These are phyloP conservation scores for Mormyrus hasselquistii DNA, from an alignment of 2,797 vertebrate genomes.

Conservation along the genomic window DNA sequence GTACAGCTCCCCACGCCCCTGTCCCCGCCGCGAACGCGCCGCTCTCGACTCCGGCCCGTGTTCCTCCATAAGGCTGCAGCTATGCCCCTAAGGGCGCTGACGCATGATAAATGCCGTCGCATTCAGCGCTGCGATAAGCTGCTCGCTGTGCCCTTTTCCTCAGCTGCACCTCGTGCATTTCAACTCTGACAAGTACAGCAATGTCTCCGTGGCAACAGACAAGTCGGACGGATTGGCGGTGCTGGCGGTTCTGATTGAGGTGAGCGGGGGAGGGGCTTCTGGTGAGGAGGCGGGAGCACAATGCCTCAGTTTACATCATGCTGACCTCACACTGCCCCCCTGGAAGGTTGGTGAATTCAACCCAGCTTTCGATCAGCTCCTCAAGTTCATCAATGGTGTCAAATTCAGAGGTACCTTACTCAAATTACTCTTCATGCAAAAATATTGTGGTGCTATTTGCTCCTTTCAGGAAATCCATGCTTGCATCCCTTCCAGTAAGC, in stretches of 20 bases:
- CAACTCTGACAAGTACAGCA: conserved; percentile 82
- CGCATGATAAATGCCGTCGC: neutral
- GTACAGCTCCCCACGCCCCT: neutral
- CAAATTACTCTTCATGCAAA: neutral
- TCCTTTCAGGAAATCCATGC: neutral
- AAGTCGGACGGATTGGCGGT: conserved; percentile 84
- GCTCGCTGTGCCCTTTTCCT: conserved; percentile 32
- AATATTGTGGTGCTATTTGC: too few relatives aligned
- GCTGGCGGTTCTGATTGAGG: conserved; percentile 86
- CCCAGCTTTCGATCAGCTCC: conserved; percentile 76
- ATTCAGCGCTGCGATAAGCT: neutral
- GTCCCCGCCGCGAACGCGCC: neutral
- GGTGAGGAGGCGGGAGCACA: neutral
- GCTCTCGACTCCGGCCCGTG: neutral
- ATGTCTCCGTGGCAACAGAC: conserved; percentile 68
- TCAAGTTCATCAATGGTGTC: conserved; percentile 71
- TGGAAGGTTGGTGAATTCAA: conserved; percentile 77
- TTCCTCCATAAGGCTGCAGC: neutral
- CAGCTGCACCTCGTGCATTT: conserved; percentile 94
- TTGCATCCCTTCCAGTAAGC: neutral
- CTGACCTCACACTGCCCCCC: neutral
- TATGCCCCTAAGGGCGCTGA: neutral
- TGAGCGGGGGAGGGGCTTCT: conserved; percentile 48
- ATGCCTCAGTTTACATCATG: neutral
- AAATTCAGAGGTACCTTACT: conserved; percentile 75